Base-by-base conservation (phyloP, 2,888 invertebrate genomes). In the Drosophila histrio region DNA sequence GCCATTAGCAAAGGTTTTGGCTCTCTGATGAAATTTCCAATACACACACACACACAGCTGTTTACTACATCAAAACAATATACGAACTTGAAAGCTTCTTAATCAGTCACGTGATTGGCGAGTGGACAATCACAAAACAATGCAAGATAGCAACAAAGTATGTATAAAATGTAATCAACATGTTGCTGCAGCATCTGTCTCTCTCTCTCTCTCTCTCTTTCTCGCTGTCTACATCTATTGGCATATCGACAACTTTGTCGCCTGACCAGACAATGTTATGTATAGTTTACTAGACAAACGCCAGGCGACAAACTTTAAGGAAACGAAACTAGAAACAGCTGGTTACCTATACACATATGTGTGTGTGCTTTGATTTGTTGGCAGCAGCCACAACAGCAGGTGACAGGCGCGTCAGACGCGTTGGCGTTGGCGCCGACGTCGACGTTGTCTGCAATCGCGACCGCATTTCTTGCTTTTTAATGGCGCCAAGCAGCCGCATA, bases 401-500 rank as follows among this genome's bases (percentile, higher is more conserved):
- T 43, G 52, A 50, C 58, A 56, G 32, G 39, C 52, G 59, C 53
- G 46, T 64, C 50, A 26, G 39, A 53, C 19, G 63, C 50, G 72
- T 63, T 65, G 58, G 58, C 59, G 59, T 64, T 46, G 76, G 49
- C 52, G 59, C 34, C 38, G 65, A 32, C 66, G 46, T 41, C 60
- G 41, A 32, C 50, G 56, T 56, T 17, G 44, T 44, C 44, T 44
- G n/a, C 26, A 19, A 32, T 47, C 28, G 47, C 70, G 85, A 76
- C 77, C 84, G 80, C 87, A 82, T 84, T 87, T 79, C 60, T 65
- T 50, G 53, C 61, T 53, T 53, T 57, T 56, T 57, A 56, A 59
- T 74, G 80, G 86, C 80, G 80, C 86, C 79, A 79, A 71, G 62
- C 77, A 73, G 79, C 77, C 81, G 62, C 56, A 69, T 61, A 60